A percentile compares a stretch with the other conserved stretches of the same genome.
Conservation (phyloP, 1,140 invertebrate genomes). For the Bacillus rossius region DNA sequence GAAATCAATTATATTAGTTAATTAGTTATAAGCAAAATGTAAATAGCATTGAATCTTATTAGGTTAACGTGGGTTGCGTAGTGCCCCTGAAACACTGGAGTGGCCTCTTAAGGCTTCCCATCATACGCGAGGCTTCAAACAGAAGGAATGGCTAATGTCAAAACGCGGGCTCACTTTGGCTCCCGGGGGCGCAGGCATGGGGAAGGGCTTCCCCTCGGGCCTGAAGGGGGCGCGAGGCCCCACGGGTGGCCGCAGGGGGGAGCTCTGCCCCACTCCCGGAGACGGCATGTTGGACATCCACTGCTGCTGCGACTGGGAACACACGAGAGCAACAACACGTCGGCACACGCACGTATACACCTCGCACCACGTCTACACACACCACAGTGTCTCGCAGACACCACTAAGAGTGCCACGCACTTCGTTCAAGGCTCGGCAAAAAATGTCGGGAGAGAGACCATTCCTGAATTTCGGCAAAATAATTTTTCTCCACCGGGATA, state of each 20-base stretch:
- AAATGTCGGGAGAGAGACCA: too few relatives aligned
- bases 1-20: too few relatives aligned
- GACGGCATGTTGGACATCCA: conserved; percentile 31
- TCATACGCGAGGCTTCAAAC: too few relatives aligned
- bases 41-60: too few relatives aligned
- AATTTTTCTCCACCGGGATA: too few relatives aligned
- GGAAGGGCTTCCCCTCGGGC: conserved; percentile 39
- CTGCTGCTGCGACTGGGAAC: conserved; percentile 34
- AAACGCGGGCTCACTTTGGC: conserved; percentile 32
- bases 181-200: conserved; percentile 36
- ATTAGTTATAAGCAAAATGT: too few relatives aligned
- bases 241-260: conserved; percentile 36
- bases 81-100: too few relatives aligned
- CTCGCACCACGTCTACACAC: neutral
- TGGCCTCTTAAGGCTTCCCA: too few relatives aligned
- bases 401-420: neutral
- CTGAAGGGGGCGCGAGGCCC: conserved; percentile 30
- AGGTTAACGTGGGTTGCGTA: too few relatives aligned
- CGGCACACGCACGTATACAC: neutral
- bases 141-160: too few relatives aligned
- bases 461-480: too few relatives aligned
- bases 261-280: conserved; percentile 37
- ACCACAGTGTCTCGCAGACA: neutral
- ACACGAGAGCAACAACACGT: conserved; percentile 40
- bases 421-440: neutral